These are phyloP conservation scores for Sterrhoptilus dennistouni DNA, from an alignment of 2,113 vertebrate genomes.

Conservation along the genomic window DNA sequence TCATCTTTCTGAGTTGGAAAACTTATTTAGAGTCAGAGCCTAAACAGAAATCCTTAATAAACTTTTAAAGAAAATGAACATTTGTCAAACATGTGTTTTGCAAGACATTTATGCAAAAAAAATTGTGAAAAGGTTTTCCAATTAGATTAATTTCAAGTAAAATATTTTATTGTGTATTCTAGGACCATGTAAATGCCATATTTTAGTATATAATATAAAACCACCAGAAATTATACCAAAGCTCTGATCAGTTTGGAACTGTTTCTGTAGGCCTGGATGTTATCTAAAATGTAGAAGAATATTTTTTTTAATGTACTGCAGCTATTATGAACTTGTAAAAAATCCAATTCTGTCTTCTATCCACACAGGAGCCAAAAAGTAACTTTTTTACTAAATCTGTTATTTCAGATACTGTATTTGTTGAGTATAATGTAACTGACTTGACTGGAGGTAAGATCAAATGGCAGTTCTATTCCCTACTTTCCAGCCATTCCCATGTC, in stretches of 20 bases:
- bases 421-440: background rate
- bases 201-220: background rate
- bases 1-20: background rate
- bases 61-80: background rate
- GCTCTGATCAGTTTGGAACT: background rate
- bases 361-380: background rate
- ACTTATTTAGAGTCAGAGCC: background rate
- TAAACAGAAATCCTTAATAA: background rate
- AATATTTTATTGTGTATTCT: background rate
- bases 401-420: background rate
- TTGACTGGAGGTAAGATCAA: background rate
- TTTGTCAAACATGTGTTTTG: background rate
- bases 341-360: background rate
- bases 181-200: accelerated
- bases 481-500: background rate
- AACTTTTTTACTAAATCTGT: background rate
- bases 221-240: background rate
- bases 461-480: background rate
- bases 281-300: background rate
- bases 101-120: background rate
- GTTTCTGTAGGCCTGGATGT: background rate
- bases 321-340: background rate
- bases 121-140: background rate
- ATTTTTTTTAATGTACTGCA: background rate
- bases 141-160: background rate